Percentiles rank a stretch among this genome's conserved stretches.
Evolutionary conservation across 2,797 vertebrate species (phyloP).

Genomic region (Hapalemur alaotrensis): DNA sequence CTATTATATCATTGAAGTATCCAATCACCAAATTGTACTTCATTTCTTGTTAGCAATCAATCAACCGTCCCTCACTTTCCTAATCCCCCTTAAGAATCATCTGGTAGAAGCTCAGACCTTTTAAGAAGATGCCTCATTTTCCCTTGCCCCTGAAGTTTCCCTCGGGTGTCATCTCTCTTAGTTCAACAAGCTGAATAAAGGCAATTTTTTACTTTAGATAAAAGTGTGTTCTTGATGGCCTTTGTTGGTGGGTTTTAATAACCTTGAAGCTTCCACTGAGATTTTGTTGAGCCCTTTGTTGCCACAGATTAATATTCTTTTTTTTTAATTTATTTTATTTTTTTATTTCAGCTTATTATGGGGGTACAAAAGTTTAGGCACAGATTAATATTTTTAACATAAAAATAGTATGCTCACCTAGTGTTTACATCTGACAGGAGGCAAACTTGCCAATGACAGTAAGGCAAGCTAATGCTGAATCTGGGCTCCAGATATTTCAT

Average conservation of each 20-base stretch:
- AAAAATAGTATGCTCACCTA: not conserved
- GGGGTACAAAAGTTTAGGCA: not conserved
- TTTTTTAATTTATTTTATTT: too few species aligned
- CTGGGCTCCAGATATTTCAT: not conserved
- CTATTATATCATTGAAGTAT: not conserved
- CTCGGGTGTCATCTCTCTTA: not conserved
- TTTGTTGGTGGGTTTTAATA: not conserved
- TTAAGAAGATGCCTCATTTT: not conserved
- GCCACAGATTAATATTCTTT: not conserved
- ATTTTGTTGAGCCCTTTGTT: not conserved
- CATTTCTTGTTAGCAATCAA: not conserved
- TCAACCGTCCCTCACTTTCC: not conserved
- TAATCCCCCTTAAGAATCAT: not conserved
- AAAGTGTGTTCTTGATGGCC: not conserved
- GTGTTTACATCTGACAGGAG: not conserved
- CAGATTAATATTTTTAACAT: not conserved
- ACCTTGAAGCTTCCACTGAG: not conserved
- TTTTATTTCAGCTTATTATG: too few species aligned
- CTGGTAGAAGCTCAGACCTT: not conserved
- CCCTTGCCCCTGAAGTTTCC: not conserved
- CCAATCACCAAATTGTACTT: not conserved
- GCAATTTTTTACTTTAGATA: not conserved
- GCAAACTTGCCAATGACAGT: not conserved
- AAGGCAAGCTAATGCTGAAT: not conserved
- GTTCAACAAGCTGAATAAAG: not conserved